These are phyloP conservation scores for Drosophila flavopinicola DNA, from an alignment of 2,888 invertebrate species.

Conservation along the genomic window DNA sequence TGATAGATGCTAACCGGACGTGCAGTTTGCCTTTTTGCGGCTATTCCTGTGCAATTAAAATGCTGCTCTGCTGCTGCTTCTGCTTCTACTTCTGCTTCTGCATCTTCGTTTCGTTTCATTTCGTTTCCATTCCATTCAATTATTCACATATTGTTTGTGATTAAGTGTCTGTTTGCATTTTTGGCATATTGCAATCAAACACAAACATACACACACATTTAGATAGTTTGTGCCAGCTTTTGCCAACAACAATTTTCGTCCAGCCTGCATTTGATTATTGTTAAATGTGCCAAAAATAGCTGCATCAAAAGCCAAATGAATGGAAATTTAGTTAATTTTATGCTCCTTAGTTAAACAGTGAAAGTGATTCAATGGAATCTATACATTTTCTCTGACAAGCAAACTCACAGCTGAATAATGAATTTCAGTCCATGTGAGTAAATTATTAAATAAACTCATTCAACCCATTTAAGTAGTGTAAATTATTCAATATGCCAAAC, in stretches of 20 bases:
- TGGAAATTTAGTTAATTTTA: neutral
- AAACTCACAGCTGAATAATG: neutral
- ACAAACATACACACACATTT: no score
- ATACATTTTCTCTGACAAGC: neutral
- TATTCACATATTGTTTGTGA: conserved; percentile 17
- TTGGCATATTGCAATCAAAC: no score
- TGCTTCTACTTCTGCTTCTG: no score
- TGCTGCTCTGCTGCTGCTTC: no score
- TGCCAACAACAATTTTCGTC: neutral
- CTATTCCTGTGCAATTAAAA: conserved; percentile 16
- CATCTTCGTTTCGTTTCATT: conserved; percentile 20
- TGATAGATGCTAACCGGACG: conserved; percentile 41
- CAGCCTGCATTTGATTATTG: neutral
- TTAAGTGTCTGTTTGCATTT: conserved; percentile 12
- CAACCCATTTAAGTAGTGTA: neutral
- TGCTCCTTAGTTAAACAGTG: neutral
- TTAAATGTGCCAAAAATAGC: conserved; percentile 1
- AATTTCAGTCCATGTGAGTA: neutral
- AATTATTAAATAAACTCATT: neutral
- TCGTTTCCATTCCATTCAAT: conserved; percentile 11
- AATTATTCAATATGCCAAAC: neutral
- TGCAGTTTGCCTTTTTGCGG: conserved; percentile 29
- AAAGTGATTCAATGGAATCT: neutral
- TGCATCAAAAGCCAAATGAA: neutral
- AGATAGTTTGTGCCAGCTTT: neutral